These are phyloP conservation scores for Brenthis daphne DNA, from an alignment of 2,888 invertebrate species.

Conservation along the genomic window DNA sequence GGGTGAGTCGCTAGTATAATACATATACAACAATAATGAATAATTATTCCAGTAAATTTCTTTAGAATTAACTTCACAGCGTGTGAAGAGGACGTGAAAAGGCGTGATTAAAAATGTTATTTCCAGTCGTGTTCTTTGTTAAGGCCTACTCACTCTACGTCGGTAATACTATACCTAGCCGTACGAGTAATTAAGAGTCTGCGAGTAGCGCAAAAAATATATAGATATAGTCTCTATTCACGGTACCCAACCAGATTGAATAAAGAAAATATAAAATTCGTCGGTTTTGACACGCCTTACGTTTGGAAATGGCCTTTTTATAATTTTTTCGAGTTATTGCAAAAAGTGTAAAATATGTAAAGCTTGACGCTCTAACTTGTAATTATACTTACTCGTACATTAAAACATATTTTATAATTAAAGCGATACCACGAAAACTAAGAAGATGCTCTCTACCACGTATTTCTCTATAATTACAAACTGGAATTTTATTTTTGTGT, in stretches of 20 bases:
- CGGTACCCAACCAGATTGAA: neutral
- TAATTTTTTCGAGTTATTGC: neutral
- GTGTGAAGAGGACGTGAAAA: slow-evolving; percentile 10
- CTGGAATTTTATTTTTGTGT: too few relatives aligned
- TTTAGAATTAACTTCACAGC: slow-evolving; percentile 7
- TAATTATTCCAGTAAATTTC: neutral
- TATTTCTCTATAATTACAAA: too few relatives aligned
- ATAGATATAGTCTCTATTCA: neutral
- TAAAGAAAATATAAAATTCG: neutral
- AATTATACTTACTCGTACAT: too few relatives aligned
- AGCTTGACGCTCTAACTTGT: neutral
- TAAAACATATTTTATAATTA: too few relatives aligned
- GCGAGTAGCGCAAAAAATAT: neutral
- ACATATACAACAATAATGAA: neutral
- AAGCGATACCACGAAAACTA: too few relatives aligned
- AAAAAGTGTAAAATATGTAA: neutral
- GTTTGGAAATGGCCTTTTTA: neutral
- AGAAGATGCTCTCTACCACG: too few relatives aligned
- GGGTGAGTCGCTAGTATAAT: neutral
- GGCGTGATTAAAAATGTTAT: slow-evolving; percentile 17
- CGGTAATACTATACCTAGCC: slow-evolving; percentile 1
- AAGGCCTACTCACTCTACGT: neutral
- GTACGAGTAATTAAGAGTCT: slow-evolving; percentile 12
- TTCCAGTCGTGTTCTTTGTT: slow-evolving; percentile 18
- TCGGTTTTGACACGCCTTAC: neutral